Conservation (phyloP, 1,140 invertebrate species). For the Atta cephalotes region DNA sequence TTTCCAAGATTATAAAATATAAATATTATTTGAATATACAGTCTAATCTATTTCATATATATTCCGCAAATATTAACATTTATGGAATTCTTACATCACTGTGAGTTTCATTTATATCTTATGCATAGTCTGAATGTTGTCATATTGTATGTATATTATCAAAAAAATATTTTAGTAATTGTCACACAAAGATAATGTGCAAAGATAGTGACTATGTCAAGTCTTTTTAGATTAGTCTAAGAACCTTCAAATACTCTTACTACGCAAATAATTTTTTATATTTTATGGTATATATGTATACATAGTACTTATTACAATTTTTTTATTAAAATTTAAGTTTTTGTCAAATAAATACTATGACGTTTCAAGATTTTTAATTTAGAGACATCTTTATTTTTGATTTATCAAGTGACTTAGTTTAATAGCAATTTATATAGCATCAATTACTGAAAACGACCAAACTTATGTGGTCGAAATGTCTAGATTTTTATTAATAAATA, state of each 20-base stretch:
- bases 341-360: too few species aligned
- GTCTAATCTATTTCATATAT: background rate
- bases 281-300: background rate
- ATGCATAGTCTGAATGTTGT: background rate
- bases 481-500: too few species aligned
- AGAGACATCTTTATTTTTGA: too few species aligned
- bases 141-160: background rate
- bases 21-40: background rate
- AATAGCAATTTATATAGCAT: too few species aligned
- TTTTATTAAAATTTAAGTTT: too few species aligned
- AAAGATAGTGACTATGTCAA: background rate
- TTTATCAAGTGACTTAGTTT: too few species aligned
- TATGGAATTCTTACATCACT: too few species aligned
- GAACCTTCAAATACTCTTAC: background rate
- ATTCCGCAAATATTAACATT: background rate
- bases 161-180: background rate
- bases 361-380: too few species aligned
- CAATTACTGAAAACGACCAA: too few species aligned
- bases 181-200: background rate
- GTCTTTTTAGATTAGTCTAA: background rate
- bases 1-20: background rate
- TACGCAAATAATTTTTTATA: background rate
- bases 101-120: background rate
- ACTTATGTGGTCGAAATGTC: too few species aligned
- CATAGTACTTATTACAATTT: background rate